Evolutionary conservation across 2,113 vertebrate genomes (phyloP).

Genomic region (Lepus europaeus): DNA sequence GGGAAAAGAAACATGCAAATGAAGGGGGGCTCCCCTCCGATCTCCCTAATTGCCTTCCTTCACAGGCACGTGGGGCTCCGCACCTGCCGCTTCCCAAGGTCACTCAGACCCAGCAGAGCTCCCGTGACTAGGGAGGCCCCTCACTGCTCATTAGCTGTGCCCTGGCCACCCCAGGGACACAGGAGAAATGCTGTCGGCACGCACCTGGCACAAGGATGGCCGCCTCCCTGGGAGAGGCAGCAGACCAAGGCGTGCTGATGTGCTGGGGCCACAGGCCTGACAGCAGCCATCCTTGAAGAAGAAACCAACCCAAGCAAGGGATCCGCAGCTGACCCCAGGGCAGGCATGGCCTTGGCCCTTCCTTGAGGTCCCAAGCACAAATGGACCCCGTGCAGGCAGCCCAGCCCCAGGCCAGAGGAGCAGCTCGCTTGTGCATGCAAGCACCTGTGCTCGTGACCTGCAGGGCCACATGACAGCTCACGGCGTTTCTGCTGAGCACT

Average conservation of each 20-base stretch:
- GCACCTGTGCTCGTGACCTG: accelerated
- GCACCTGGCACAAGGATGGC: slow-evolving; percentile 67
- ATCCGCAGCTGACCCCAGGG: slow-evolving; percentile 6
- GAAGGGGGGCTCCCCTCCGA: slow-evolving; percentile 35
- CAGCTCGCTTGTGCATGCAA: accelerated
- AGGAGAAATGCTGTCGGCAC: slow-evolving; percentile 57
- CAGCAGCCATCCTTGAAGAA: slow-evolving; percentile 61
- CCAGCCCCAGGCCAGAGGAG: background rate
- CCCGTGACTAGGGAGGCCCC: slow-evolving; percentile 12
- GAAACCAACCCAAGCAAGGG: background rate
- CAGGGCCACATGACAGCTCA: accelerated
- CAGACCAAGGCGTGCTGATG: background rate
- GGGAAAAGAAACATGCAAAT: background rate
- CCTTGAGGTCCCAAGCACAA: background rate
- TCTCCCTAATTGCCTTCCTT: slow-evolving; percentile 55
- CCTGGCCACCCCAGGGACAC: background rate
- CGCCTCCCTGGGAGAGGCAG: background rate
- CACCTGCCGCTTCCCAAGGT: slow-evolving; percentile 37
- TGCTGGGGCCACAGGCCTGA: background rate
- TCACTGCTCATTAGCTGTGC: slow-evolving; percentile 64
- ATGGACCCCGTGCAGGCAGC: accelerated
- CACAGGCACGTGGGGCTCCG: slow-evolving; percentile 44
- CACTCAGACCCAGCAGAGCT: background rate
- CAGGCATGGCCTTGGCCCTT: slow-evolving; percentile 23
- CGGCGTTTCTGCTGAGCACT: accelerated